Percentiles rank a stretch among this genome's conserved stretches.
Conservation (phyloP, 2,113 vertebrate species). For the Suricata suricatta region DNA sequence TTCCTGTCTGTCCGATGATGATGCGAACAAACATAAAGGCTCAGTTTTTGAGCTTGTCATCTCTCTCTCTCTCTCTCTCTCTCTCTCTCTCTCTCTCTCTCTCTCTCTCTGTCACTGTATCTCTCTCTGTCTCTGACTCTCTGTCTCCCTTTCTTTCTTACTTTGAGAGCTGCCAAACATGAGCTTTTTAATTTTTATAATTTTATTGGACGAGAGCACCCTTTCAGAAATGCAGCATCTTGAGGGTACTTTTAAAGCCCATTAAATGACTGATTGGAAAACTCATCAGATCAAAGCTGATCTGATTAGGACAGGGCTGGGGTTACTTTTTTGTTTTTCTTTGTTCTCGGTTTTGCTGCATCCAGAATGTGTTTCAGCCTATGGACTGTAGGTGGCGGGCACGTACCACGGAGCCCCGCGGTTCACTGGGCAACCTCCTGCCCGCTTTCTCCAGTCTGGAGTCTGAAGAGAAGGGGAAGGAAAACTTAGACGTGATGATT, state of each 20-base stretch:
- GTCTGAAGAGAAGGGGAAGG: neutral
- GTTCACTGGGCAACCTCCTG: accelerated
- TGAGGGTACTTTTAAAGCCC: neutral
- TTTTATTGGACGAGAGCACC: neutral
- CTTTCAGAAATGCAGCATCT: neutral
- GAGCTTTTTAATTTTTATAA: neutral
- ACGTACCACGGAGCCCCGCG: constrained; percentile 7
- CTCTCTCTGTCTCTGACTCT: too few species aligned
- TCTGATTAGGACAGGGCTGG: neutral
- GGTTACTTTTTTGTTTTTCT: neutral
- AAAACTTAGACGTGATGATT: constrained; percentile 12
- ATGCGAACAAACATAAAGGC: neutral
- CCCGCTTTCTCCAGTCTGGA: neutral
- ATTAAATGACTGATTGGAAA: neutral
- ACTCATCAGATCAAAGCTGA: neutral
- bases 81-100: neutral
- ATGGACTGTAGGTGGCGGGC: constrained; percentile 84
- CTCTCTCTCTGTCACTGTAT: too few species aligned
- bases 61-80: too few species aligned
- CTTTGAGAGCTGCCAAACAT: neutral
- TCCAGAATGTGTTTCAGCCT: constrained; percentile 24
- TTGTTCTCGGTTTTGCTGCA: neutral
- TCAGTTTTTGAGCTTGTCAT: neutral
- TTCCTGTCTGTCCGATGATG: neutral
- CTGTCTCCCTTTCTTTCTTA: neutral